Base-by-base conservation (phyloP, 1,140 invertebrate genomes). In the Eriosoma lanigerum region DNA sequence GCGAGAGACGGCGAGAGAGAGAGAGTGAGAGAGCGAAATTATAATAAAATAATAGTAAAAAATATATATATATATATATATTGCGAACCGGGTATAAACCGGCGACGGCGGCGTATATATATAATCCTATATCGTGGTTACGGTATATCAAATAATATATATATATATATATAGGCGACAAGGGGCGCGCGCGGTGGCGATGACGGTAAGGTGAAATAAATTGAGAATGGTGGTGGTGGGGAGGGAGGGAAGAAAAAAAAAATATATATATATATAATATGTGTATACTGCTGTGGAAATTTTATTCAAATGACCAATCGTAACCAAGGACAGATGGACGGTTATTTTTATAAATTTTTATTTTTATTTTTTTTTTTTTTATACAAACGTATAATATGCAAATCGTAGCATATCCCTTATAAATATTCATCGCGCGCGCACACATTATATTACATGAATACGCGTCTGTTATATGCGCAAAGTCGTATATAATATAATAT, bases 231-330 rank as follows among this genome's bases (percentile, higher is more conserved):
- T n/a, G n/a, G n/a, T n/a, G n/a, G n/a, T n/a, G n/a, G n/a, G n/a
- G n/a, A n/a, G n/a, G 38, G 46, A 29, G 46, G 26, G n/a, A 21
- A 70, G 0, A 48, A 70, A 70, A 70, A 44, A 68, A 46, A 46
- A 66, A 76, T 44, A 58, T 60, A 78, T 46, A n/a, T 62, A 48
- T n/a, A 60, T 38, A 38, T 38, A n/a, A 38, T 38, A 38, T 8
- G 32, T 4, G 54, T 48, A 56, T 62, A 29, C 54, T 2, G 54
- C 54, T 2, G 54, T 78, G 75, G 75, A 78, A 78, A 78, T 78
- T 78, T 62, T 78, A 78, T 78, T 78, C 75, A 78, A 78, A 78
- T 78, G 54, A 78, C 75, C 75, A 78, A 78, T 62, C 75, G 75
- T 21, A 26, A 24, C 75, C 75, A 78, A 78, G 75, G 75, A 78